These are phyloP conservation scores for Herpailurus yagouaroundi DNA, from an alignment of 2,113 vertebrate genomes.

Conservation along the genomic window DNA sequence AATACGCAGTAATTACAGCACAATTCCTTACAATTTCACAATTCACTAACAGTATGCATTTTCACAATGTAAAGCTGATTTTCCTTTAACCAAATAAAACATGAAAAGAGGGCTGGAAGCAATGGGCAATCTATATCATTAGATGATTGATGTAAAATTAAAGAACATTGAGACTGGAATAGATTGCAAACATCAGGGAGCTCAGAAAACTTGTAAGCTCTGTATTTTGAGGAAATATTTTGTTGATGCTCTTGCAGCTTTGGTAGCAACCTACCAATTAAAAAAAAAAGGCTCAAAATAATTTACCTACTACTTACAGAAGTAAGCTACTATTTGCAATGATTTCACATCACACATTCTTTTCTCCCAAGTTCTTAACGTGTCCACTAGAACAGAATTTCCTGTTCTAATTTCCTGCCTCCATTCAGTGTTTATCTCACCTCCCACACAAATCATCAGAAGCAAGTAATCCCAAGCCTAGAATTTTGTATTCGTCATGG, in stretches of 20 bases:
- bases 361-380: neutral
- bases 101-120: slow-evolving; percentile 69
- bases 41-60: slow-evolving; percentile 69
- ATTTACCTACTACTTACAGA: neutral
- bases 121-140: slow-evolving; percentile 75
- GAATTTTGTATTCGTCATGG: neutral
- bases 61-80: slow-evolving; percentile 81
- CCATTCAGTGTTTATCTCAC: neutral
- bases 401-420: neutral
- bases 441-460: neutral
- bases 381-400: neutral
- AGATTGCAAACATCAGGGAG: slow-evolving; percentile 58
- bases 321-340: slow-evolving; percentile 5
- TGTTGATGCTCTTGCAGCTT: slow-evolving; percentile 31
- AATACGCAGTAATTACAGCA: slow-evolving; percentile 73
- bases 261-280: slow-evolving; percentile 13
- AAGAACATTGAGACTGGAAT: slow-evolving; percentile 47
- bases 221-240: slow-evolving; percentile 48
- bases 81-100: slow-evolving; percentile 77
- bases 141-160: slow-evolving; percentile 74
- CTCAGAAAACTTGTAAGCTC: slow-evolving; percentile 14
- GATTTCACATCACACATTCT: neutral
- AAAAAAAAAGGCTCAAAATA: neutral
- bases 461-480: neutral
- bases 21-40: slow-evolving; percentile 70